A percentile compares a stretch with the other conserved stretches of the same genome.
phyloP scores from a whole-genome alignment of 2,888 invertebrate genomes.

The Elysia crispata region DNA sequence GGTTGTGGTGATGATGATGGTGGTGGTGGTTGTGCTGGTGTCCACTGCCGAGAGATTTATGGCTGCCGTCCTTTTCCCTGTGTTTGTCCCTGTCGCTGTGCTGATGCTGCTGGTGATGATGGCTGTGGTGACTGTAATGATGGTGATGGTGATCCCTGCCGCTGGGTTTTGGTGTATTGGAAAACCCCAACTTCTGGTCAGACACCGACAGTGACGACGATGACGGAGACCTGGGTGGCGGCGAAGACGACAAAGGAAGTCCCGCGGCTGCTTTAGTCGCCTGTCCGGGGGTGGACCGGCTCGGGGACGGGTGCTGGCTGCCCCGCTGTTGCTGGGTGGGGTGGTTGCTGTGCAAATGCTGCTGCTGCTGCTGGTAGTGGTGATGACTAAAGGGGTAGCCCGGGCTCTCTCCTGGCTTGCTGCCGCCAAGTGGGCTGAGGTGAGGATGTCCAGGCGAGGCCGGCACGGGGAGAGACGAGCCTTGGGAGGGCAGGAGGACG shows the following conservation, averaged over 20 bases:
- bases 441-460: too few species aligned
- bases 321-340: not conserved
- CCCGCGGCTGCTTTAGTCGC: conserved; percentile 13
- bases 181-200: not conserved
- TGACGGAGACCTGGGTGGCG: not conserved
- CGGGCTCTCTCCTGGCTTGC: not conserved
- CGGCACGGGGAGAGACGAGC: too few species aligned
- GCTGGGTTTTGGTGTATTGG: not conserved
- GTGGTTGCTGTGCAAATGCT: too few species aligned
- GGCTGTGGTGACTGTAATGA: too few species aligned
- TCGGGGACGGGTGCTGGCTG: not conserved
- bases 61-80: not conserved
- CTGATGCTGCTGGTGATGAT: too few species aligned
- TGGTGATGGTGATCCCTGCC: not conserved
- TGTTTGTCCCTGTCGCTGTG: not conserved
- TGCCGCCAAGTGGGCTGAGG: too few species aligned
- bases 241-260: not conserved
- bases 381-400: not conserved
- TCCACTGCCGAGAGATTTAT: not conserved
- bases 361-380: not conserved
- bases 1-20: too few species aligned
- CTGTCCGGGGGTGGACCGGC: not conserved
- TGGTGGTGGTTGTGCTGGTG: too few species aligned
- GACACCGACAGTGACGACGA: not conserved
- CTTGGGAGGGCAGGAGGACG: not conserved